phyloP scores from a whole-genome alignment of 1,140 invertebrate genomes.

The Oryctes rhinoceros region DNA sequence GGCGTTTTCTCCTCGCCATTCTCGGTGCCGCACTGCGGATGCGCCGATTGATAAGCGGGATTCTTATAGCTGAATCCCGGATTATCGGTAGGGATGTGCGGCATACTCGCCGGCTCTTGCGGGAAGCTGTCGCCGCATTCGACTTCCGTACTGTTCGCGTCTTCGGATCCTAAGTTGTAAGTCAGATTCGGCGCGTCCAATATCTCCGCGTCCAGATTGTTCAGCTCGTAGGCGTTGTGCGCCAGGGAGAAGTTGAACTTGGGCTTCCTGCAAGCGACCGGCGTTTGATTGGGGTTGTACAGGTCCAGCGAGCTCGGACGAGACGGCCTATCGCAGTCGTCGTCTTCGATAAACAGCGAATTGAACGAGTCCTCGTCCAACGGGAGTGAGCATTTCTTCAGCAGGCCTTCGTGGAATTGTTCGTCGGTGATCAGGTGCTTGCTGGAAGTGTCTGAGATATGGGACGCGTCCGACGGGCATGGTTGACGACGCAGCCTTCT shows the following conservation, averaged over 20 bases:
- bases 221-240: slow-evolving; percentile 69
- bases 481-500: slow-evolving; percentile 62
- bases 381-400: slow-evolving; percentile 54
- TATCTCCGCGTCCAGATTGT: slow-evolving; percentile 69
- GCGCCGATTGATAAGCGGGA: slow-evolving; percentile 77
- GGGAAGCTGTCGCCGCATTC: slow-evolving; percentile 60
- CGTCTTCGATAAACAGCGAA: slow-evolving; percentile 56
- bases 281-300: slow-evolving; percentile 61
- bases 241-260: slow-evolving; percentile 67
- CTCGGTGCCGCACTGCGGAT: slow-evolving; percentile 64
- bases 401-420: slow-evolving; percentile 59
- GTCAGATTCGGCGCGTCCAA: slow-evolving; percentile 67
- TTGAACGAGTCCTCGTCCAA: slow-evolving; percentile 56
- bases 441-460: slow-evolving; percentile 48
- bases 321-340: slow-evolving; percentile 55
- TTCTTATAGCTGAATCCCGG: slow-evolving; percentile 73
- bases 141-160: slow-evolving; percentile 53
- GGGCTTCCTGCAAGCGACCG: slow-evolving; percentile 61
- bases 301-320: slow-evolving; percentile 66
- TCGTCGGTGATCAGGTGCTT: slow-evolving; percentile 51
- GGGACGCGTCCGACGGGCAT: slow-evolving; percentile 59
- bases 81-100: slow-evolving; percentile 61
- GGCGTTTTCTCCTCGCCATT: slow-evolving; percentile 44
- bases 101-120: slow-evolving; percentile 67
- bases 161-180: slow-evolving; percentile 55